Base-by-base conservation (phyloP, 2,113 vertebrate genomes). In the Dipodomys merriami region DNA sequence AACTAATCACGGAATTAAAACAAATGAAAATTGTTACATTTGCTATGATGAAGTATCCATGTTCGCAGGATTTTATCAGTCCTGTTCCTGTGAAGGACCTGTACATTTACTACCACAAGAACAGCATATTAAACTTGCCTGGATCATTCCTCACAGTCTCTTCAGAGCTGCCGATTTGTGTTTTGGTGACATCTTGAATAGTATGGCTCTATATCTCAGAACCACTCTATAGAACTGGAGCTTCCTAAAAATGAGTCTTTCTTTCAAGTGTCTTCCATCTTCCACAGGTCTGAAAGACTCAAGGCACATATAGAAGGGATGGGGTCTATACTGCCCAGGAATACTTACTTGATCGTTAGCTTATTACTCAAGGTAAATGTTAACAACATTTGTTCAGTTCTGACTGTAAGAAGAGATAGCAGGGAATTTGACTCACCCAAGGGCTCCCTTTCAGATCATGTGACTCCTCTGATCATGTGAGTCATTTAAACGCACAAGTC, bases 1-100 rank as follows among this genome's bases (percentile, higher is more conserved):
- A 96, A 79, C 91, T 97, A 97, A 97, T 97, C 97, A 96, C n/a
- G 94, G 91, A 97, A 97, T 97, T 97, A 96, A 97, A 98, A 94
- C 92, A 97, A 97, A 97, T 97, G 97, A 96, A 98, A 98, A 97
- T 88, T 12, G 25, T 97, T 98, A 94, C 93, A 97, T 96, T 96
- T 92, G 92, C 65, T 74, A 87, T 96, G 90, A 97, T 90, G 68
- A 96, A 96, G 46, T 96, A 93, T 93, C 95, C 94, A 82, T 68
- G 92, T 95, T 95, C 33, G 20, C 49, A 93, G 88, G 81, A 83
- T 93, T 86, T 96, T 95, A 95, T 96, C 83, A 53, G 93, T 88
- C 72, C 35, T 16, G 8, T 74, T 94, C 83, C 95, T 93, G 46
- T 77, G 91, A 95, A 83, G 93, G 93, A 88, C 73, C 39, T 80